These are phyloP conservation scores for Oryctes rhinoceros DNA, from an alignment of 1,140 invertebrate species.

Conservation along the genomic window DNA sequence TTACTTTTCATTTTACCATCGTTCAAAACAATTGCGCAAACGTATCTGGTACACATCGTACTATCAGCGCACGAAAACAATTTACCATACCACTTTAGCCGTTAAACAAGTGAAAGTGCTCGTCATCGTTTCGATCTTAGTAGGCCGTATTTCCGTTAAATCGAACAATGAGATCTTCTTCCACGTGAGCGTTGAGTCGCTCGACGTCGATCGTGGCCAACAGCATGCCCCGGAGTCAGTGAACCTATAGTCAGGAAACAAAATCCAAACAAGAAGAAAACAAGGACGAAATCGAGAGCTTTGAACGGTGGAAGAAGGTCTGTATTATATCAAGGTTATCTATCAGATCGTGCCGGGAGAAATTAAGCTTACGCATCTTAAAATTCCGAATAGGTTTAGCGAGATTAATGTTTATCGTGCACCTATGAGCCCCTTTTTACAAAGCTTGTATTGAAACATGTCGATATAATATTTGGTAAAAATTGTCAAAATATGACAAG, in stretches of 20 bases:
- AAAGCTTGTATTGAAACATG: too few species aligned
- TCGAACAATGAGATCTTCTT: conserved; percentile 18
- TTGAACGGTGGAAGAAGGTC: neutral
- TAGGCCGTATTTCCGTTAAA: neutral
- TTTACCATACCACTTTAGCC: neutral
- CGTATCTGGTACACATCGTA: too few species aligned
- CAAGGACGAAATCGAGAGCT: neutral
- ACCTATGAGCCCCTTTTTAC: too few species aligned
- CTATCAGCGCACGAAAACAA: neutral
- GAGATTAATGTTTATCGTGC: too few species aligned
- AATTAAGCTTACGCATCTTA: neutral
- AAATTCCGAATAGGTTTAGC: too few species aligned
- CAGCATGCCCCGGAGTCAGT: neutral
- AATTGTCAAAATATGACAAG: too few species aligned
- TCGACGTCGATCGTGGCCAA: neutral
- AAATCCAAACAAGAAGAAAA: neutral
- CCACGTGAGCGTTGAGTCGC: neutral
- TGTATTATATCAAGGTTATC: neutral
- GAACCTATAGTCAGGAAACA: neutral
- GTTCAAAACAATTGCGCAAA: too few species aligned
- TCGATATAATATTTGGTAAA: too few species aligned
- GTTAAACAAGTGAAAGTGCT: neutral
- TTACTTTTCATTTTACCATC: too few species aligned
- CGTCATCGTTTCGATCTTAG: conserved; percentile 1
- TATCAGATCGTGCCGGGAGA: neutral